These are phyloP conservation scores for Myripristis jacobus DNA, from an alignment of 2,797 vertebrate genomes.

Conservation along the genomic window DNA sequence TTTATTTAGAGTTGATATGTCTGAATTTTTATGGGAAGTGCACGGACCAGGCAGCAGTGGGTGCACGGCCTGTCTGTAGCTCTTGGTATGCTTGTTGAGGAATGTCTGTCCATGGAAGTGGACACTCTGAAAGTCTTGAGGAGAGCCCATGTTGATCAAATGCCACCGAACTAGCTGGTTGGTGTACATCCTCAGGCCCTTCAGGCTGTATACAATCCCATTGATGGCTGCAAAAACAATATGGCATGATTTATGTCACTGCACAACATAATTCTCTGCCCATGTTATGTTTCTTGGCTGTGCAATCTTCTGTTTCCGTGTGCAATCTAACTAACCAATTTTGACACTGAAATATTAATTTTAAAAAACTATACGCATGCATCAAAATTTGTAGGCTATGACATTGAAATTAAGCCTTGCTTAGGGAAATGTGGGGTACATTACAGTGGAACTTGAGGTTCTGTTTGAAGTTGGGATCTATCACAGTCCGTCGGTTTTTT, in stretches of 20 bases:
- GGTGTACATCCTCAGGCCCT: slow-evolving; percentile 93
- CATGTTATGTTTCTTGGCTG: too few relatives aligned
- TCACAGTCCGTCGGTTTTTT: slow-evolving; percentile 58
- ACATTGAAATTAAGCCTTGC: not conserved
- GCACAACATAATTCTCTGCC: too few relatives aligned
- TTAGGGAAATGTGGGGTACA: not conserved
- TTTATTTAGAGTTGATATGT: not conserved
- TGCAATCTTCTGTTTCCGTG: too few relatives aligned
- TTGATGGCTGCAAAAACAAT: slow-evolving; percentile 88
- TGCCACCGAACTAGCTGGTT: slow-evolving; percentile 89
- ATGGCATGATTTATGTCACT: not conserved
- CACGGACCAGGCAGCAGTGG: slow-evolving; percentile 91
- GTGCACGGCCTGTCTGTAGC: slow-evolving; percentile 87
- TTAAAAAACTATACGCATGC: too few relatives aligned
- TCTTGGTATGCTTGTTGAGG: slow-evolving; percentile 82
- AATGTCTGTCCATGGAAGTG: slow-evolving; percentile 97
- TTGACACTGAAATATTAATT: too few relatives aligned
- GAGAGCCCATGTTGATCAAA: slow-evolving; percentile 92
- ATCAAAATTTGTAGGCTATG: too few relatives aligned
- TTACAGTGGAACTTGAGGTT: slow-evolving; percentile 91
- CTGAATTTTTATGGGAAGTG: not conserved
- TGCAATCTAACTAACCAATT: too few relatives aligned
- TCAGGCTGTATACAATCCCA: slow-evolving; percentile 89
- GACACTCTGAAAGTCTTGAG: slow-evolving; percentile 90
- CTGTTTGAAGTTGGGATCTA: slow-evolving; percentile 67